Conservation (phyloP, 2,113 vertebrate genomes). For the Girardinichthys multiradiatus region DNA sequence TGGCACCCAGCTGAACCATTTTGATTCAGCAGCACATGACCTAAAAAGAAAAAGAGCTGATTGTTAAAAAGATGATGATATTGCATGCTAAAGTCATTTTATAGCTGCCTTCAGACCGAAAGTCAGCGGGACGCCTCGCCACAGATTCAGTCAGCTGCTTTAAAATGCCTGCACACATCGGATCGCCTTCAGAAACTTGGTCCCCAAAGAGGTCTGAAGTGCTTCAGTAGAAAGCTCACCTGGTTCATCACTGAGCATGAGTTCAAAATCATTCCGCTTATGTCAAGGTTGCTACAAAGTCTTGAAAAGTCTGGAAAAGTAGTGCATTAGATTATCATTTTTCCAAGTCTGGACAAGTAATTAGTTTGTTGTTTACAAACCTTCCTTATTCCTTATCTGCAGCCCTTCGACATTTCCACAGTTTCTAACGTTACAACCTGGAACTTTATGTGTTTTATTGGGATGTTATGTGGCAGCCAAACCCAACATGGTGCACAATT, state of each 20-base stretch:
- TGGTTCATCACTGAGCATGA: not conserved
- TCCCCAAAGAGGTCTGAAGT: not conserved
- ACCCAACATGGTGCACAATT: no score
- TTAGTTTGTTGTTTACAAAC: no score
- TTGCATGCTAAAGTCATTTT: constrained; percentile 59
- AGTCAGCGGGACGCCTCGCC: constrained; percentile 66
- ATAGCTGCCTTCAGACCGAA: constrained; percentile 67
- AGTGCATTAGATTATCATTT: not conserved
- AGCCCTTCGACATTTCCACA: not conserved
- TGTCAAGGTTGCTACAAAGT: not conserved
- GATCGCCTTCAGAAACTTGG: constrained; percentile 16
- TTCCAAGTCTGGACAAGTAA: not conserved
- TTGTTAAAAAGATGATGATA: constrained; percentile 58
- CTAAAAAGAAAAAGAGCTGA: constrained; percentile 73
- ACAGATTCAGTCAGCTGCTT: constrained; percentile 61
- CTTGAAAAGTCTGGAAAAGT: not conserved
- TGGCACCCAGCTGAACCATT: constrained; percentile 46
- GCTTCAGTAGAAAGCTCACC: not conserved
- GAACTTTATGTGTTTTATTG: not conserved
- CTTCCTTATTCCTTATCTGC: not conserved
- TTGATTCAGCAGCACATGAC: constrained; percentile 64
- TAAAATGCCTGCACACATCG: constrained; percentile 47
- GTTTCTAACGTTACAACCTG: not conserved
- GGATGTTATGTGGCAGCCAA: no score
- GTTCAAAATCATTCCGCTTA: not conserved